These are phyloP conservation scores for Vandiemenella viatica DNA, from an alignment of 2,888 invertebrate genomes.

Conservation along the genomic window DNA sequence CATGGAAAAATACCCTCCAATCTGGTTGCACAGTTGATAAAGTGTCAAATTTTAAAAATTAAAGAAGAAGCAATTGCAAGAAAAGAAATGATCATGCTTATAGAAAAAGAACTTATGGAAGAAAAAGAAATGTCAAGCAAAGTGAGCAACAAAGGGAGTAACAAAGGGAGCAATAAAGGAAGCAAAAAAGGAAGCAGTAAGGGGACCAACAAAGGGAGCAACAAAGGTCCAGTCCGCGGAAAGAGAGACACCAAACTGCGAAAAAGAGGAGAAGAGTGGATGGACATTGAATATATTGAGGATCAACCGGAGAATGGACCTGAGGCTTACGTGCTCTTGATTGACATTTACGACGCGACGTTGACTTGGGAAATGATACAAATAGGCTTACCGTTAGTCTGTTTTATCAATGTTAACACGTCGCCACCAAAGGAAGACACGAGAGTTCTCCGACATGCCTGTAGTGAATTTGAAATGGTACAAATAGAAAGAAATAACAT, in stretches of 20 bases:
- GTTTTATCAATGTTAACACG: slow-evolving; percentile 1
- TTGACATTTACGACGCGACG: neutral
- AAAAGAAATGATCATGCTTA: neutral
- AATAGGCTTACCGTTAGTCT: slow-evolving; percentile 1
- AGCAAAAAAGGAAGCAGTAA: neutral
- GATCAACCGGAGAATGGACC: slow-evolving; percentile 3
- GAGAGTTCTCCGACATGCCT: too few species aligned
- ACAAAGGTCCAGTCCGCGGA: neutral
- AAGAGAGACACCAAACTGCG: slow-evolving; percentile 2
- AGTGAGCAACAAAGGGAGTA: neutral
- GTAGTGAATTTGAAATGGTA: too few species aligned
- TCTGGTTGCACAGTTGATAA: neutral
- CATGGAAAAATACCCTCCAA: neutral
- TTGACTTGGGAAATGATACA: slow-evolving; percentile 1
- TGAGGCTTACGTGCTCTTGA: slow-evolving; percentile 1
- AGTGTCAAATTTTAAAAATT: neutral
- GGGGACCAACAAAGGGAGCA: neutral
- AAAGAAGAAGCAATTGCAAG: neutral
- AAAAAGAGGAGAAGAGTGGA: slow-evolving; percentile 5
- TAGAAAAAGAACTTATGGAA: neutral
- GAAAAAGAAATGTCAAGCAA: neutral
- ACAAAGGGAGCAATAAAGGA: neutral
- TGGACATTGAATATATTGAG: slow-evolving; percentile 1
- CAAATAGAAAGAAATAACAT: too few species aligned
- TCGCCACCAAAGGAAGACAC: too few species aligned